Base-by-base conservation (phyloP, 2,113 vertebrate species). In the Mesembrinibis cayennensis region DNA sequence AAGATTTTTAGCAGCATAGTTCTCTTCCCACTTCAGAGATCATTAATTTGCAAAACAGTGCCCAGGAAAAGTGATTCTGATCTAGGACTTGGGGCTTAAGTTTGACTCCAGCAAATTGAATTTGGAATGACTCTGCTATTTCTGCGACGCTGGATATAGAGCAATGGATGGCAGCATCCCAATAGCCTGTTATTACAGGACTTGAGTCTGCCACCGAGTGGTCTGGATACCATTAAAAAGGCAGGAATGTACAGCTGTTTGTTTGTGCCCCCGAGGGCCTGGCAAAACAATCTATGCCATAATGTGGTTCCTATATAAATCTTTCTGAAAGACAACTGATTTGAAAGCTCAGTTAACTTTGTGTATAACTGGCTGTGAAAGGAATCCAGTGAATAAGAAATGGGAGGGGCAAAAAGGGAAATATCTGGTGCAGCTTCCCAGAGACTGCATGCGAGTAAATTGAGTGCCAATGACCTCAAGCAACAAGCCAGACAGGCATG, bases 111-210 rank as follows among this genome's bases (percentile, higher is more conserved):
- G 95, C 92, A 97, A 96, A 96, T 50, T 59, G 96, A 97, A 93
- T 88, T 90, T 97, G 96, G 96, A 98, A 97, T 97, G 97, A 90
- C 95, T 97, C 58, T 89, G 97, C 97, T 98, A 98, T 99, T 98
- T 98, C 97, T 97, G 97, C 34, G 42, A 97, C 65, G 78, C 97
- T 96, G 96, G 97, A 98, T 97, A 98, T 97, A 97, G 95, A 95
- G 96, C 90, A 95, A 91, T 1, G 84, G 94, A 97, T 97, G 97
- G 98, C 97, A 97, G 95, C 89, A 96, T 95, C 94, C 96, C 97
- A 97, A 95, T 91, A 96, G 96, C 97, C 97, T 96, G 97, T 97
- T 97, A 96, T 97, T 97, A 97, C 11, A 53, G 96, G 96, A 97
- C 98, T 96, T 98, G 97, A 97, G 98, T 97, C 92, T 97, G 70